Evolutionary conservation across 2,113 vertebrate genomes (phyloP).

Genomic region (Rhegmatorhina hoffmannsi): DNA sequence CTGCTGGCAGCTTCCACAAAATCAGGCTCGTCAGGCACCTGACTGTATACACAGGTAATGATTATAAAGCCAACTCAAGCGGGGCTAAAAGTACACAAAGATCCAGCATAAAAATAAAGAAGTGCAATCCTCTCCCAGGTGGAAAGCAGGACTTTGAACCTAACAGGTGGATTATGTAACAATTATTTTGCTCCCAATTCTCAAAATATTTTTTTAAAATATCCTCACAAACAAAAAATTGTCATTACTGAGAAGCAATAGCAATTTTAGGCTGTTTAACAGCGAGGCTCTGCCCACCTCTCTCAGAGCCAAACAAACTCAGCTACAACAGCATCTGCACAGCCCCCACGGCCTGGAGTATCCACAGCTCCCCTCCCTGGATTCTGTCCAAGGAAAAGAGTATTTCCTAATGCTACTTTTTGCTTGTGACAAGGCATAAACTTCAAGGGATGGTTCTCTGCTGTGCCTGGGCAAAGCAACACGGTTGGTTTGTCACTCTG

Average conservation of each 20-base stretch:
- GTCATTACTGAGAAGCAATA: not conserved
- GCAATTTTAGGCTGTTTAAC: not conserved
- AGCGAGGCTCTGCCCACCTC: not conserved
- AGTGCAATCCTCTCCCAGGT: not conserved
- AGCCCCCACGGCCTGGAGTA: not conserved
- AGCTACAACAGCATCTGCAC: not conserved
- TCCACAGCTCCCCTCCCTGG: not conserved
- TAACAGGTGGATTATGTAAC: constrained; percentile 5
- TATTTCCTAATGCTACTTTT: not conserved
- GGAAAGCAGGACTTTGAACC: not conserved
- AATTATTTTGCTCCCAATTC: not conserved
- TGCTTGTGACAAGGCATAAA: not conserved
- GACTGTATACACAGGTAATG: constrained; percentile 32
- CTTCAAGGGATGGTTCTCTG: not conserved
- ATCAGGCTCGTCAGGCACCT: constrained; percentile 32
- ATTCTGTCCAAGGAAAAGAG: not conserved
- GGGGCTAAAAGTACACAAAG: constrained; percentile 42
- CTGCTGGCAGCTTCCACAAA: constrained; percentile 47
- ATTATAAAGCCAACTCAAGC: constrained; percentile 52
- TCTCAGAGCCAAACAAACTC: not conserved
- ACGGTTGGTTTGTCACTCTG: not conserved
- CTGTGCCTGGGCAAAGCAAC: not conserved
- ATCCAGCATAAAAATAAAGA: constrained; percentile 1
- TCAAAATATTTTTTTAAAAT: not conserved
- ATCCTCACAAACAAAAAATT: not conserved